A percentile compares a stretch with the other conserved stretches of the same genome.
Conservation (phyloP, 1,140 invertebrate species). For the roundworm (Caenorhabditis elegans) region DNA sequence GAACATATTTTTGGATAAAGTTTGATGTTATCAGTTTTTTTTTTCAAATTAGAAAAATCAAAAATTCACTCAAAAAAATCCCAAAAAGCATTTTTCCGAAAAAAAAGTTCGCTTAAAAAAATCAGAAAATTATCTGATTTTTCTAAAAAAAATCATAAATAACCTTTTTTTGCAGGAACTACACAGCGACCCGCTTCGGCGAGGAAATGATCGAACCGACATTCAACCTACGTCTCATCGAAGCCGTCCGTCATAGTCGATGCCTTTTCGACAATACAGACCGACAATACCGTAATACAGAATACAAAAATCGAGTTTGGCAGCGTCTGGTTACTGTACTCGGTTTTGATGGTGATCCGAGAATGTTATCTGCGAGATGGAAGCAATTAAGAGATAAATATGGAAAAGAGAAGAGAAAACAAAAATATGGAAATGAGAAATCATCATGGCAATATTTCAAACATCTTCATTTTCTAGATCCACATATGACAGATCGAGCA, state of each 20-base stretch:
- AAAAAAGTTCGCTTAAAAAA: too few species aligned
- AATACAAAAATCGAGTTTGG: slow-evolving; percentile 45
- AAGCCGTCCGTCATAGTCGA: slow-evolving; percentile 42
- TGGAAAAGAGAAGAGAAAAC: slow-evolving; percentile 50
- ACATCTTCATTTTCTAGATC: slow-evolving; percentile 47
- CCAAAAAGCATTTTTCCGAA: too few species aligned
- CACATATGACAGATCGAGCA: slow-evolving; percentile 46
- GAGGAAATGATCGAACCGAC: slow-evolving; percentile 46
- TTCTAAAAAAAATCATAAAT: too few species aligned
- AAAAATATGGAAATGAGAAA: slow-evolving; percentile 36
- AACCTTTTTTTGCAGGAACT: background rate
- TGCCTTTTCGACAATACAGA: slow-evolving; percentile 49
- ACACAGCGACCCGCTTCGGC: background rate
- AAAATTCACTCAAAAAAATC: too few species aligned
- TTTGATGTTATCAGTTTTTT: too few species aligned
- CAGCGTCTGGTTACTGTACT: slow-evolving; percentile 18
- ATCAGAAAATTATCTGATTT: too few species aligned
- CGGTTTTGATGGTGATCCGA: slow-evolving; percentile 42
- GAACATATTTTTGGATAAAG: too few species aligned
- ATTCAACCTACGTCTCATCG: slow-evolving; percentile 51
- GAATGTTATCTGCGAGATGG: slow-evolving; percentile 40
- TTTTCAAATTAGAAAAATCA: too few species aligned
- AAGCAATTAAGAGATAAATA: slow-evolving; percentile 48
- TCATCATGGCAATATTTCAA: slow-evolving; percentile 49
- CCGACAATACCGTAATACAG: slow-evolving; percentile 44